These are phyloP conservation scores for Nycticryphes semicollaris DNA, from an alignment of 2,113 vertebrate species.

Conservation along the genomic window DNA sequence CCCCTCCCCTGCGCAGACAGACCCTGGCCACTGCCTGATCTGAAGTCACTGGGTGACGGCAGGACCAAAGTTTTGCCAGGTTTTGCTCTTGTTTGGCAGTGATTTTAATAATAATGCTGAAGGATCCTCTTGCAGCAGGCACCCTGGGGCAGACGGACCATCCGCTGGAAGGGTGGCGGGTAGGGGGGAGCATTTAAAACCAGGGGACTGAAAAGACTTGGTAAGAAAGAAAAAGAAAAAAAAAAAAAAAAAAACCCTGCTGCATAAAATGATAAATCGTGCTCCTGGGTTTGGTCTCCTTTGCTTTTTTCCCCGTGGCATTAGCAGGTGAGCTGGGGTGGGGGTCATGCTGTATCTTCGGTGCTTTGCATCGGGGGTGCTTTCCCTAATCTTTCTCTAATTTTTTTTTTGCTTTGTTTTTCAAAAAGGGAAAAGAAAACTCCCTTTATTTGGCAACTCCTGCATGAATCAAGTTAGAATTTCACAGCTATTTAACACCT, in stretches of 20 bases:
- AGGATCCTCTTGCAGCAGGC: neutral
- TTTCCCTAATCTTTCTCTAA: neutral
- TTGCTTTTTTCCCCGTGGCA: neutral
- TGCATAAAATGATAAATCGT: neutral
- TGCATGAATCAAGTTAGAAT: neutral
- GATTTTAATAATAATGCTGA: conserved; percentile 31
- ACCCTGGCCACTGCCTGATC: neutral
- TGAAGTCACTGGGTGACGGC: neutral
- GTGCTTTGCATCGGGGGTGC: neutral
- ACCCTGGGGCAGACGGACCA: neutral
- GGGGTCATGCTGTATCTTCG: accelerated
- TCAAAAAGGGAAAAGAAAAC: neutral
- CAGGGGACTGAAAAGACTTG: neutral
- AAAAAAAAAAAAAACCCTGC: neutral
- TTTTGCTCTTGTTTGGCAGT: neutral
- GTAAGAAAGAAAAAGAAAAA: neutral
- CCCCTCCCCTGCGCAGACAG: neutral
- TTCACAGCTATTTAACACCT: conserved; percentile 51
- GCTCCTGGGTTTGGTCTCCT: neutral
- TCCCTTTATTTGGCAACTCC: neutral
- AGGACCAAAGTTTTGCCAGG: neutral
- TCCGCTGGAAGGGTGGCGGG: neutral
- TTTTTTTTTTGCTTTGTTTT: too few relatives aligned
- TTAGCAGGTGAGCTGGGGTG: neutral
- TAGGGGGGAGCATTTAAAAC: neutral